Base-by-base conservation (phyloP, 1,140 invertebrate species). In the Pogonus chalceus region DNA sequence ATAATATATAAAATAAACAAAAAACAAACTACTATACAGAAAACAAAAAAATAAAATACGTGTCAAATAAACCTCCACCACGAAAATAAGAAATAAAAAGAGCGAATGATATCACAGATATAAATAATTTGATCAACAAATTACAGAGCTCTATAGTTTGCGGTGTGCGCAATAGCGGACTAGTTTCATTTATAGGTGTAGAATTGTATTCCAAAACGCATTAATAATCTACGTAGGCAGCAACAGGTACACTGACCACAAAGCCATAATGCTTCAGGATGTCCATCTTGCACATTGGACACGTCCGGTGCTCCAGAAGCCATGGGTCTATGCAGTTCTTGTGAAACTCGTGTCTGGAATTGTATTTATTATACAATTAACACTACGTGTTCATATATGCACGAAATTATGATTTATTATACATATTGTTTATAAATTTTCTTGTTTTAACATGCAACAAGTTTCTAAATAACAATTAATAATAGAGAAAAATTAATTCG, bases 231-330 rank as follows among this genome's bases (percentile, higher is more conserved):
- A 43, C 37, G 37, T 43, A 43, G 9, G 18, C 37, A 12, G 37
- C 37, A 43, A 18, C 18, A 18, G 9, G 37, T 43, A 58, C 65
- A 77, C 82, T 82, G 68, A 86, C 85, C 75, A 85, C 81, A 71
- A 90, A 87, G 43, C 91, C 92, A 71, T 92, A 95, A 62, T 90
- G 88, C 68, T 91, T 87, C 14, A 96, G 77, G 64, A 96, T 94
- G 69, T 96, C 90, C 81, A 92, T 84, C 73, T 96, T 95, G 72
- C 92, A 96, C 89, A 96, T 93, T 14, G 92, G 91, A 73, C 92
- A 95, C 20, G 90, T 93, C 56, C 91, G 76, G 68, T 95, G 89
- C 64, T 95, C 90, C 58, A 96, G 71, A 22, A 96, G 76, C 92
- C 92, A 96, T 2, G 91, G 90, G 75, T 96, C 92, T 53, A 96